Evolutionary conservation across 2,113 vertebrate genomes (phyloP).

Genomic region (Scomber japonicus): DNA sequence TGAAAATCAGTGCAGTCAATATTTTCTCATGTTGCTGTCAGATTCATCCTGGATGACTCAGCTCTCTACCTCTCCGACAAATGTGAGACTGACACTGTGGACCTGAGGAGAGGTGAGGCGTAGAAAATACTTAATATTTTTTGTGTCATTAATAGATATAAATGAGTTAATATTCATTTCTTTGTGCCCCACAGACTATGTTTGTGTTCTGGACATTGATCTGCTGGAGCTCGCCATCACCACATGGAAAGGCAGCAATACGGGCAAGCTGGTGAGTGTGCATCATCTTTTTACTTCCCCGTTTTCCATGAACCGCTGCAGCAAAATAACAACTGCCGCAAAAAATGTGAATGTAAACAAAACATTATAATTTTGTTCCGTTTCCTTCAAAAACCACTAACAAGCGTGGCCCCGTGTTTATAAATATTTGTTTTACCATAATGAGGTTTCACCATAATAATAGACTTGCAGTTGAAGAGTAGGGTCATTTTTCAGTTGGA

Average conservation of each 20-base stretch:
- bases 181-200: slow-evolving; percentile 85
- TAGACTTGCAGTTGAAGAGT: slow-evolving; percentile 18
- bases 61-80: slow-evolving; percentile 94
- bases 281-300: slow-evolving; percentile 8
- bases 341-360: slow-evolving; percentile 26
- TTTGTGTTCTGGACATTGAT: slow-evolving; percentile 93
- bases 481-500: slow-evolving; percentile 22
- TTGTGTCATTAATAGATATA: too few relatives aligned
- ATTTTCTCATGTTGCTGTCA: slow-evolving; percentile 55
- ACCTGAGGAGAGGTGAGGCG: slow-evolving; percentile 89
- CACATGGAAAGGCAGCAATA: slow-evolving; percentile 90
- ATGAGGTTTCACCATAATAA: slow-evolving; percentile 31
- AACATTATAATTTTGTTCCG: slow-evolving; percentile 34
- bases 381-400: slow-evolving; percentile 47
- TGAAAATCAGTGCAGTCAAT: too few relatives aligned
- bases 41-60: slow-evolving; percentile 94
- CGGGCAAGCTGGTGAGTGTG: slow-evolving; percentile 87
- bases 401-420: slow-evolving; percentile 19
- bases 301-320: not conserved
- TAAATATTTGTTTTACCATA: slow-evolving; percentile 57
- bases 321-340: not conserved
- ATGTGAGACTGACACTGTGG: slow-evolving; percentile 88
- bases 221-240: slow-evolving; percentile 93
- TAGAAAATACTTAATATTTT: not conserved
- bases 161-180: not conserved